These are phyloP conservation scores for Apodemia mormo DNA, from an alignment of 2,888 invertebrate species.

Conservation along the genomic window DNA sequence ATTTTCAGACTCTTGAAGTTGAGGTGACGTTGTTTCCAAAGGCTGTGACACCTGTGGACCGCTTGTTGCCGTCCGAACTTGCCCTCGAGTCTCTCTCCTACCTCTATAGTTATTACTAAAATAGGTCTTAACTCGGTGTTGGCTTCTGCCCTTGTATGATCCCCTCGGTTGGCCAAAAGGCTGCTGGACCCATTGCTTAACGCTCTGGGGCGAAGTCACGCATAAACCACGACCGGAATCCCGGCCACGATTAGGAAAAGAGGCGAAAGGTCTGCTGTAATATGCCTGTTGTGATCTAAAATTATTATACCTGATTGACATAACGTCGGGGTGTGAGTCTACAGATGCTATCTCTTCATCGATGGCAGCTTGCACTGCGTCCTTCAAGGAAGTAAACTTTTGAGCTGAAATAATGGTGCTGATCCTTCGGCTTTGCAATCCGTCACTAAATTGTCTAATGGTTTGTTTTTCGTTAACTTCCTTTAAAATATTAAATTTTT, in stretches of 20 bases:
- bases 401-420: too few species aligned
- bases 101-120: conserved; percentile 6
- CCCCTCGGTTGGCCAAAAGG: neutral
- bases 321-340: neutral
- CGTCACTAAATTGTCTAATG: too few species aligned
- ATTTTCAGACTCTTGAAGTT: conserved; percentile 13
- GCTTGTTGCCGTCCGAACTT: conserved; percentile 1
- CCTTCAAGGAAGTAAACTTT: too few species aligned
- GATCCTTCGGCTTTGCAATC: too few species aligned
- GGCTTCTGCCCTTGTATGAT: neutral
- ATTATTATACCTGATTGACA: conserved; percentile 4
- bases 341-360: too few species aligned
- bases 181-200: conserved; percentile 7
- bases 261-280: neutral
- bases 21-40: neutral
- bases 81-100: conserved; percentile 6
- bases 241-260: neutral
- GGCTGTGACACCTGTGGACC: neutral
- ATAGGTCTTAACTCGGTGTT: conserved; percentile 2
- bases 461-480: too few species aligned
- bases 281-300: conserved; percentile 9
- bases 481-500: too few species aligned
- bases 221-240: neutral
- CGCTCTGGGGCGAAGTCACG: neutral
- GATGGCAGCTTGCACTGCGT: too few species aligned